These are phyloP conservation scores for Clostera curtula DNA, from an alignment of 2,888 invertebrate genomes.

Conservation along the genomic window DNA sequence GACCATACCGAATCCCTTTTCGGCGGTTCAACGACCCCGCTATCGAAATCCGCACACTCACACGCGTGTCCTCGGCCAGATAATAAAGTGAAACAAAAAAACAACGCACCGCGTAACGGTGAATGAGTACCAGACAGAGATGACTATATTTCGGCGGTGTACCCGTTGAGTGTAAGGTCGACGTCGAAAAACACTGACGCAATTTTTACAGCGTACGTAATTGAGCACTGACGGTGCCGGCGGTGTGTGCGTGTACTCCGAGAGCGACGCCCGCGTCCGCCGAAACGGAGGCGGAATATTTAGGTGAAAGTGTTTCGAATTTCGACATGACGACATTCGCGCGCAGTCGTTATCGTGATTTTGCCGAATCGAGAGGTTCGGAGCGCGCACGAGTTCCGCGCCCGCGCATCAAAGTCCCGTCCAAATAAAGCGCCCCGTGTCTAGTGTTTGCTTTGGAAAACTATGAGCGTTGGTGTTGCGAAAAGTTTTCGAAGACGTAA, in stretches of 20 bases:
- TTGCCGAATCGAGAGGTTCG: slow-evolving; percentile 73
- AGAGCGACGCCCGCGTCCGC: slow-evolving; percentile 74
- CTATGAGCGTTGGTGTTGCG: slow-evolving; percentile 61
- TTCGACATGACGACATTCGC: slow-evolving; percentile 75
- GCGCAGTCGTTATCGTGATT: slow-evolving; percentile 75
- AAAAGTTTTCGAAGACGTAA: slow-evolving; percentile 57
- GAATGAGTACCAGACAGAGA: slow-evolving; percentile 68
- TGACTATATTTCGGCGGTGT: slow-evolving; percentile 66
- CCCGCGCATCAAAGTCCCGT: slow-evolving; percentile 39
- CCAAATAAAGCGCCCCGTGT: slow-evolving; percentile 47
- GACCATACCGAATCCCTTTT: slow-evolving; percentile 65
- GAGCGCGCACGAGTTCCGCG: slow-evolving; percentile 42
- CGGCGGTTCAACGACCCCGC: slow-evolving; percentile 65
- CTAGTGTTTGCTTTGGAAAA: slow-evolving; percentile 49
- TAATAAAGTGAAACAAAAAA: slow-evolving; percentile 67
- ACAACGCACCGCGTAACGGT: slow-evolving; percentile 49
- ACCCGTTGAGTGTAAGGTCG: slow-evolving; percentile 63
- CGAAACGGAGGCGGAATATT: slow-evolving; percentile 74
- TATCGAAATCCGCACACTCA: slow-evolving; percentile 74
- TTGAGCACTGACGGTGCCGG: slow-evolving; percentile 56
- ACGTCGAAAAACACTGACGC: slow-evolving; percentile 73
- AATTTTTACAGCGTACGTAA: slow-evolving; percentile 74
- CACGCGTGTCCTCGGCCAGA: slow-evolving; percentile 58
- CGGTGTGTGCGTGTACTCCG: slow-evolving; percentile 71
- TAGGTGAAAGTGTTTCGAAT: slow-evolving; percentile 76